Evolutionary conservation across 2,113 vertebrate genomes (phyloP).

Genomic region (Ceyx melanurus): DNA sequence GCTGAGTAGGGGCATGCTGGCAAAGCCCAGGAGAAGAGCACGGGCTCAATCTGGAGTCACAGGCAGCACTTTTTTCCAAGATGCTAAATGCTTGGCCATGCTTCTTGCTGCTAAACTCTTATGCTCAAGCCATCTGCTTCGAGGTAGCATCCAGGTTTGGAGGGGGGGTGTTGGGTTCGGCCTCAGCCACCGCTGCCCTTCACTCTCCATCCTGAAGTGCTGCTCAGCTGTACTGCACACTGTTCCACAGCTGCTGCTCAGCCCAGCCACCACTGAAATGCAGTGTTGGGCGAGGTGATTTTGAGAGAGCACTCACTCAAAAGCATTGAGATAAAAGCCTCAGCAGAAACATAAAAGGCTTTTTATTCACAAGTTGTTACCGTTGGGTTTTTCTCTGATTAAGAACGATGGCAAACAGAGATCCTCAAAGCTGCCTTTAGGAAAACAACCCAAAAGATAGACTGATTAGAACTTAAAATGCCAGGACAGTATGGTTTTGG

Average conservation of each 20-base stretch:
- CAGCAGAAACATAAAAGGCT: constrained; percentile 21
- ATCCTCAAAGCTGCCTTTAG: background rate
- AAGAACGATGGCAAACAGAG: constrained; percentile 45
- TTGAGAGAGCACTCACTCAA: constrained; percentile 43
- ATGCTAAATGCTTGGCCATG: background rate
- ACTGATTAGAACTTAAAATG: background rate
- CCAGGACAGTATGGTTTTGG: background rate
- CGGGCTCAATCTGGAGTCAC: rapidly evolving
- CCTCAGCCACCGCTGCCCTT: background rate
- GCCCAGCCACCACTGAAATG: background rate
- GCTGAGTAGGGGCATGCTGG: background rate
- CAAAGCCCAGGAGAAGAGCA: background rate
- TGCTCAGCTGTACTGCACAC: constrained; percentile 21
- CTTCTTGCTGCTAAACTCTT: background rate
- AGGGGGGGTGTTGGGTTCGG: background rate
- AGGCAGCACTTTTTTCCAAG: background rate
- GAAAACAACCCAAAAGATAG: background rate
- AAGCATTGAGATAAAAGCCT: constrained; percentile 32
- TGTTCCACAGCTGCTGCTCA: constrained; percentile 23
- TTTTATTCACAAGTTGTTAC: constrained; percentile 28
- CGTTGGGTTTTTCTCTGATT: constrained; percentile 9
- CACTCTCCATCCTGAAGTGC: background rate
- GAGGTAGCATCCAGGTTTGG: background rate
- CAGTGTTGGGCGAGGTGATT: background rate
- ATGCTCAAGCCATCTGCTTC: background rate